phyloP scores from a whole-genome alignment of 2,113 vertebrate species.

The Aphelocoma coerulescens region DNA sequence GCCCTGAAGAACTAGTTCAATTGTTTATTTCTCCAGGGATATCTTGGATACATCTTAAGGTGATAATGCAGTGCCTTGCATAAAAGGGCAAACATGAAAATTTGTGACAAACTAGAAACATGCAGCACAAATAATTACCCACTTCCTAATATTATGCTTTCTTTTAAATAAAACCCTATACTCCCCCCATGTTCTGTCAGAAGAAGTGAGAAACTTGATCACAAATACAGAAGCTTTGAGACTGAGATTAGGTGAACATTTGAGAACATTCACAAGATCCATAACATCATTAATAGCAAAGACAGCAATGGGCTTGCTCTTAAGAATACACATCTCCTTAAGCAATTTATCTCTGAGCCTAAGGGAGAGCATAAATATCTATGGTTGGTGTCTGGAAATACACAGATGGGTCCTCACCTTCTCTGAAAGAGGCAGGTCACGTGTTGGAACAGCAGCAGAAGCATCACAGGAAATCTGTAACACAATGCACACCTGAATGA shows the following conservation, averaged over 20 bases:
- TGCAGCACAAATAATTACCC: neutral
- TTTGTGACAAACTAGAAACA: neutral
- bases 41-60: neutral
- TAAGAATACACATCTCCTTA: neutral
- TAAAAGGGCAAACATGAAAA: neutral
- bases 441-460: neutral
- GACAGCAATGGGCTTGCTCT: neutral
- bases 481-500: neutral
- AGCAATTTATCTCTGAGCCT: neutral
- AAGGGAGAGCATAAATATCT: neutral
- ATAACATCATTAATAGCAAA: neutral
- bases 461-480: neutral
- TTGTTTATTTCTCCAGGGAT: neutral
- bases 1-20: neutral
- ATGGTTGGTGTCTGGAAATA: neutral
- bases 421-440: neutral
- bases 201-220: neutral
- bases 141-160: neutral
- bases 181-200: neutral
- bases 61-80: accelerated
- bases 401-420: neutral
- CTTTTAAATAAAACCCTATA: neutral
- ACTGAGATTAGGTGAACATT: neutral
- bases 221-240: neutral
- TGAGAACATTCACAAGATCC: neutral